Evolutionary conservation across 2,797 vertebrate species (phyloP).

Genomic region (Perodicticus potto): DNA sequence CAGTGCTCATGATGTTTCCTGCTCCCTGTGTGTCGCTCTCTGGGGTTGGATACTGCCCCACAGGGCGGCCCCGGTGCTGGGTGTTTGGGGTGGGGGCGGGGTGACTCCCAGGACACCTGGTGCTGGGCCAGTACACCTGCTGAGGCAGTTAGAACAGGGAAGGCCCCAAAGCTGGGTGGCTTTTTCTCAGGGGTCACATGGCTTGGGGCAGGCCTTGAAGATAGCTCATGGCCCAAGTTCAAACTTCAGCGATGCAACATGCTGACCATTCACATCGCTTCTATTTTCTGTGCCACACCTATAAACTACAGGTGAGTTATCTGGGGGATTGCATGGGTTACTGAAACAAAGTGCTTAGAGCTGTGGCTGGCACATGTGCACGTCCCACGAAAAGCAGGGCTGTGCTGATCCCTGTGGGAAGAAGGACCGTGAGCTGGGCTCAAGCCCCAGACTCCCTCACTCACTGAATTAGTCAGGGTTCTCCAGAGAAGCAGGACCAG

Average conservation of each 20-base stretch:
- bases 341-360: too few relatives aligned
- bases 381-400: neutral
- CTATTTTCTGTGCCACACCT: neutral
- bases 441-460: neutral
- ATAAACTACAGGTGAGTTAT: neutral
- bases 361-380: neutral
- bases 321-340: accelerated
- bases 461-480: neutral
- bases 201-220: neutral
- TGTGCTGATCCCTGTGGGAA: too few relatives aligned
- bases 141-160: neutral
- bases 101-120: too few relatives aligned
- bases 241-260: neutral
- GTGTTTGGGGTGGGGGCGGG: too few relatives aligned
- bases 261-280: neutral
- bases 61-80: neutral
- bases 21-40: neutral
- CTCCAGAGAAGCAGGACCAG: neutral
- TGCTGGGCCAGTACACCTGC: neutral
- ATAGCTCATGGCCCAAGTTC: neutral
- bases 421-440: neutral
- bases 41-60: neutral
- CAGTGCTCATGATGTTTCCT: accelerated
- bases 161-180: neutral
- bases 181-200: too few relatives aligned